Evolutionary conservation across 2,113 vertebrate genomes (phyloP).

Genomic region (Antechinus flavipes): DNA sequence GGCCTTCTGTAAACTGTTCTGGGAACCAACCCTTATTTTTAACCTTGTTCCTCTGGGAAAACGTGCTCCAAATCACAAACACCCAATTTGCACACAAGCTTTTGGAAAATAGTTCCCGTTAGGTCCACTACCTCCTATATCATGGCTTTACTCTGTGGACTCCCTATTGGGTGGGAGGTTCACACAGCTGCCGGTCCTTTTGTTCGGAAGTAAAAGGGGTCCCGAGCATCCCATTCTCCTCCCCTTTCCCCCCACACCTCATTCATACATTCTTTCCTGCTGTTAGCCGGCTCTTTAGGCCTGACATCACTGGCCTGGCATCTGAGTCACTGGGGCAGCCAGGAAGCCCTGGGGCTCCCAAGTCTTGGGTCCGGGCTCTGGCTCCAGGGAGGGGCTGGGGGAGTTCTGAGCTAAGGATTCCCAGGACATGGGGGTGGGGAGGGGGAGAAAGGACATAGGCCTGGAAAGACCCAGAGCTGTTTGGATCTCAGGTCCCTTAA

Average conservation of each 20-base stretch:
- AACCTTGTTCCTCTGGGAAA: background rate
- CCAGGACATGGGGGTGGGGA: background rate
- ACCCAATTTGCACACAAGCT: background rate
- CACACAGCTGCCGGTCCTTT: background rate
- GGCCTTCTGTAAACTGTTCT: background rate
- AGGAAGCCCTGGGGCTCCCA: background rate
- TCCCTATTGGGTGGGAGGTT: background rate
- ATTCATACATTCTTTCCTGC: background rate
- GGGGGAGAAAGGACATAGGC: background rate
- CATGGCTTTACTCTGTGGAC: background rate
- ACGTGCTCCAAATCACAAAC: background rate
- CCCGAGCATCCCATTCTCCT: background rate
- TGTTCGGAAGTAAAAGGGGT: background rate
- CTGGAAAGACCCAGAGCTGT: background rate
- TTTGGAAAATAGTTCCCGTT: background rate
- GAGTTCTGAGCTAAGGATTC: background rate
- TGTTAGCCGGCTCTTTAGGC: background rate
- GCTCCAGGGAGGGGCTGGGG: background rate
- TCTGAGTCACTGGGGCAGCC: constrained; percentile 2
- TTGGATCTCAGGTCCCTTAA: fast-evolving
- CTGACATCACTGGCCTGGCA: constrained; percentile 3
- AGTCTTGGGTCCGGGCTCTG: background rate
- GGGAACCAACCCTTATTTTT: background rate
- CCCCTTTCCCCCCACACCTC: background rate
- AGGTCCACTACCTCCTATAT: background rate